phyloP scores from a whole-genome alignment of 1,140 invertebrate genomes.

The Zaprionus capensis region DNA sequence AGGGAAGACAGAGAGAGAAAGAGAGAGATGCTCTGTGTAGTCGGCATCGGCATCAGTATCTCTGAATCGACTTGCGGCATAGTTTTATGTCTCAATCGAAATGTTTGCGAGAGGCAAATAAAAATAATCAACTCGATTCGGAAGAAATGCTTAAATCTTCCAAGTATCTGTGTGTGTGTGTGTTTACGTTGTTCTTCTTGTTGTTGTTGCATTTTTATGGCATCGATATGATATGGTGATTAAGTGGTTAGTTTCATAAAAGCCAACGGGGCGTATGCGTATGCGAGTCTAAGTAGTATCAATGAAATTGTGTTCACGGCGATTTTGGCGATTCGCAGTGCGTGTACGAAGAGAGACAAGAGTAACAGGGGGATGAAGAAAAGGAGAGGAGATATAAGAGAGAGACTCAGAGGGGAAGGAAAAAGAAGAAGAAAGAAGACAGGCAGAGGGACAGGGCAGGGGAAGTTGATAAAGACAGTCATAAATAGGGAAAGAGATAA shows the following conservation, averaged over 20 bases:
- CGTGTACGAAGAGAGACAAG: background rate
- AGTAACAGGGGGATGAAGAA: no score
- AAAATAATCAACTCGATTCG: constrained; percentile 70
- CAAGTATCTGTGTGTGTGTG: background rate
- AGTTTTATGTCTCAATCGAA: constrained; percentile 80
- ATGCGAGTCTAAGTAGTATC: constrained; percentile 24
- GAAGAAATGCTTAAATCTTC: constrained; percentile 64
- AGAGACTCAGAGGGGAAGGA: background rate
- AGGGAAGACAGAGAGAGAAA: background rate
- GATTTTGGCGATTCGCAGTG: background rate
- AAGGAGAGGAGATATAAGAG: background rate
- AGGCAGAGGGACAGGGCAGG: background rate
- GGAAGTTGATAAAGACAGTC: background rate
- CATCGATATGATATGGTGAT: constrained; percentile 47
- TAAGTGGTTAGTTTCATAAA: constrained; percentile 47
- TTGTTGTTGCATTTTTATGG: constrained; percentile 40
- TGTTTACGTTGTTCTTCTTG: constrained; percentile 9
- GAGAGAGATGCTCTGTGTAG: background rate
- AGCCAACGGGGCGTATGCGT: constrained; percentile 32
- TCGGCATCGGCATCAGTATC: background rate
- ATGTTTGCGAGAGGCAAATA: constrained; percentile 69
- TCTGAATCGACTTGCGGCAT: constrained; percentile 49
- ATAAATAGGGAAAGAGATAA: background rate
- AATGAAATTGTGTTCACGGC: constrained; percentile 31
- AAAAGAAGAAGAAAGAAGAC: background rate